Percentiles rank a stretch among this genome's conserved stretches.
phyloP scores from a whole-genome alignment of 2,113 vertebrate genomes.

The Lontra canadensis region DNA sequence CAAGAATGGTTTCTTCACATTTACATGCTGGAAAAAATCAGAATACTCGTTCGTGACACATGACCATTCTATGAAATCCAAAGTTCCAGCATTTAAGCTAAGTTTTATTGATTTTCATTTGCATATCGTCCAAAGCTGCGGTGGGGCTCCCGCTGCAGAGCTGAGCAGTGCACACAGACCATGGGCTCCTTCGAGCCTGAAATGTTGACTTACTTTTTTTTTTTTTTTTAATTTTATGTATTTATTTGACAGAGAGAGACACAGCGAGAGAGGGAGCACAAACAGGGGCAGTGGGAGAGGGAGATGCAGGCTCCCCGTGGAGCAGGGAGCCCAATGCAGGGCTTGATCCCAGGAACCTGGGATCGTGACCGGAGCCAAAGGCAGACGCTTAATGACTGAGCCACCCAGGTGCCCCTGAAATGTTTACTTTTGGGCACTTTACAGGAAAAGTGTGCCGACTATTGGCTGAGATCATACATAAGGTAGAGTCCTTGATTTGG shows the following conservation, averaged over 20 bases:
- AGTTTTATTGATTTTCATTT: neutral
- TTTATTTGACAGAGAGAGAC: too few species aligned
- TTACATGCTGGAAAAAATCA: neutral
- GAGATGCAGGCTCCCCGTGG: too few species aligned
- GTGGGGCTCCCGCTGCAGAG: neutral
- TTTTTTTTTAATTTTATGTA: too few species aligned
- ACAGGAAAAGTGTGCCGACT: neutral
- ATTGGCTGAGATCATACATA: neutral
- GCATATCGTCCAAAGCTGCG: accelerated
- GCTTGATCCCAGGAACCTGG: too few species aligned
- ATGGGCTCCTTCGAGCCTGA: neutral
- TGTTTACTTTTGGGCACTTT: neutral
- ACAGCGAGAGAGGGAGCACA: too few species aligned
- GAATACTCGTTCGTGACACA: neutral
- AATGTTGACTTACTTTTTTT: neutral
- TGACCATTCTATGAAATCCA: neutral
- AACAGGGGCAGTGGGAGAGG: too few species aligned
- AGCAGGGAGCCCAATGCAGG: too few species aligned
- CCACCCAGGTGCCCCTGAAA: neutral
- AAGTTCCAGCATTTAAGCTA: neutral
- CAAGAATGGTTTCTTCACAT: neutral
- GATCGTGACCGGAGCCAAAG: too few species aligned
- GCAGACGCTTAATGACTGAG: too few species aligned
- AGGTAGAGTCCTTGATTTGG: neutral
- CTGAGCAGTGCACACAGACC: neutral